Evolutionary conservation across 2,888 invertebrate species (phyloP), one percentile per base, ranked within the genome.

Genomic region (Hymenopus coronatus): DNA sequence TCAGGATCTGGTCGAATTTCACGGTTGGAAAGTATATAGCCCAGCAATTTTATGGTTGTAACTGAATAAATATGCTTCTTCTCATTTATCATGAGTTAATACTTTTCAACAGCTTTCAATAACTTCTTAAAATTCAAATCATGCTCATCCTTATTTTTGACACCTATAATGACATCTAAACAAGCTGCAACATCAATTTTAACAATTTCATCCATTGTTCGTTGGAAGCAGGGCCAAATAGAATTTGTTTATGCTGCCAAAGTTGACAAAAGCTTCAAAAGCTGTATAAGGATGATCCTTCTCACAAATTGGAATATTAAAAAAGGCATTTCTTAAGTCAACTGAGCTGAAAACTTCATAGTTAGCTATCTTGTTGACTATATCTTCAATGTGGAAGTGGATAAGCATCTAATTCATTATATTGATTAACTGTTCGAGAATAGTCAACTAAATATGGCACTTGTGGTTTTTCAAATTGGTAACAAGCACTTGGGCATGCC

Each of bases 381-480:
- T 82, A 14, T 89, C 85, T 27, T 91, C 90, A 28, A 91, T 89
- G 88, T 28, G 90, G 91, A 3, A 90, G 82, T 8, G 91, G 85
- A 87, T 90, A 90, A 12, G 90, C 90, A 82, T 90, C 91, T 3
- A 91, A 83, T 54, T 90, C 28, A 6, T 91, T 91, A 83, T 87
- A 91, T 88, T 84, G 89, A 82, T 91, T 92, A 27, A 91, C 90
- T n/a, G 91, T 91, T 70, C 85, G 88, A 0, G 91, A 91, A 88
- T 91, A 92, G 54, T 92, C 91, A 14, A 91, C 90, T 7, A 91
- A 91, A 91, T 90, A 40, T 91, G 83, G 40, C 91, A n/a, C n/a
- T n/a, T n/a, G n/a, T n/a, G n/a, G n/a, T n/a, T n/a, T n/a, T n/a
- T n/a, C n/a, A n/a, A n/a, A 91, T 83, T 90, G 30, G 91, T 91